These are phyloP conservation scores for Melanostigma gelatinosum DNA, from an alignment of 2,113 vertebrate genomes.

Conservation along the genomic window DNA sequence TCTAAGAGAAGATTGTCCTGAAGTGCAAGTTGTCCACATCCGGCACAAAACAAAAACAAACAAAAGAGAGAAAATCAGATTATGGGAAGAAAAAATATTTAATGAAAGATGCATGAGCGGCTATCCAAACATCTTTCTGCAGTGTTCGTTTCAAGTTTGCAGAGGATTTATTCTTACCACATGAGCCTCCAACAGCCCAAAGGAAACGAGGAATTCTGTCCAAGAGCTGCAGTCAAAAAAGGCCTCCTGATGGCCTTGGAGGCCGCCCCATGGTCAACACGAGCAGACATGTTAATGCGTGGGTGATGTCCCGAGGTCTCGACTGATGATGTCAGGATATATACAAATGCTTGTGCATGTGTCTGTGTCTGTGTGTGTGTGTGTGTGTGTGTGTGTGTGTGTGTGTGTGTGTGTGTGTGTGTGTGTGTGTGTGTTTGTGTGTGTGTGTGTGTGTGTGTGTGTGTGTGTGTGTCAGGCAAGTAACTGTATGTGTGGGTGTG, in stretches of 20 bases:
- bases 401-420: too few species aligned
- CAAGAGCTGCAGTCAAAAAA: constrained; percentile 56
- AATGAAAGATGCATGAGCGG: constrained; percentile 12
- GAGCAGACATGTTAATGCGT: constrained; percentile 54
- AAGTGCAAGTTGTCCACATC: constrained; percentile 2
- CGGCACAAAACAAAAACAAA: constrained; percentile 45
- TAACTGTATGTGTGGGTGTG: constrained; percentile 21
- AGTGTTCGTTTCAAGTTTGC: constrained; percentile 57
- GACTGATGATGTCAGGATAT: constrained; percentile 49
- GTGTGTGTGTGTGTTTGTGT: too few species aligned
- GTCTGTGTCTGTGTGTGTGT: too few species aligned
- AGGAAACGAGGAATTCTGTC: constrained; percentile 67
- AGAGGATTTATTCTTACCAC: constrained; percentile 72
- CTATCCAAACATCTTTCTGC: constrained; percentile 72
- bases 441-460: not conserved
- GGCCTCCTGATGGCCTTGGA: constrained; percentile 43
- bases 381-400: too few species aligned
- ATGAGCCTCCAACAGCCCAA: constrained; percentile 65
- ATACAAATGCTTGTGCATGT: constrained; percentile 8
- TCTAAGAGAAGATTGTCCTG: not conserved
- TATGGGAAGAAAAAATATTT: constrained; percentile 20
- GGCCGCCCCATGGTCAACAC: constrained; percentile 51
- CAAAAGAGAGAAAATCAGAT: constrained; percentile 35
- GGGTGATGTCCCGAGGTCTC: constrained; percentile 68
- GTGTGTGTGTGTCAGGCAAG: constrained; percentile 13